phyloP scores from a whole-genome alignment of 2,888 invertebrate genomes.

The Drosophila lutescens region DNA sequence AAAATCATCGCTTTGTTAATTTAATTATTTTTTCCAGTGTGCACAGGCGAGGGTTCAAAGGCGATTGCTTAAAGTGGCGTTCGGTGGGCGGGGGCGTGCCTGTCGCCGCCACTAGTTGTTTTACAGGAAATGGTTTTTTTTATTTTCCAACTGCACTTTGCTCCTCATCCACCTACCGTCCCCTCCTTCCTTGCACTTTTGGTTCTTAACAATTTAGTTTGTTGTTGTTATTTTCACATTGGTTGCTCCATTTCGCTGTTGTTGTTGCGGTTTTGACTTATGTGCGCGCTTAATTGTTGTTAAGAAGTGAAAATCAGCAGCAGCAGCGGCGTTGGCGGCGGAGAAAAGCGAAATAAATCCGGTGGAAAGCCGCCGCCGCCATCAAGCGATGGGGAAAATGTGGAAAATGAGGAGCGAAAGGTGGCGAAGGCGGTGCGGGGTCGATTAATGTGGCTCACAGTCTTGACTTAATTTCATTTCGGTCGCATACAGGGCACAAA shows the following conservation, averaged over 20 bases:
- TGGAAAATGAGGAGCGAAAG: background rate
- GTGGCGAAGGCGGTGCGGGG: constrained; percentile 8
- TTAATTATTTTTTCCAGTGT: background rate
- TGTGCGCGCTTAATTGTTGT: constrained; percentile 79
- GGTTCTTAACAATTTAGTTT: constrained; percentile 65
- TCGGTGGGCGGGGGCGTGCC: constrained; percentile 35
- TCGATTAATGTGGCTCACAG: constrained; percentile 77
- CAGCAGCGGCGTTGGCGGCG: constrained; percentile 17
- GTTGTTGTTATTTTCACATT: constrained; percentile 48
- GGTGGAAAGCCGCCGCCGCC: constrained; percentile 53
- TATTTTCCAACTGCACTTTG: constrained; percentile 33
- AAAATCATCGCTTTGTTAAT: background rate
- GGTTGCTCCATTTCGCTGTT: constrained; percentile 72
- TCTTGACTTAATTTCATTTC: constrained; percentile 80
- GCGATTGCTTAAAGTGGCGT: constrained; percentile 44
- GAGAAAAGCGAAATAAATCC: constrained; percentile 69
- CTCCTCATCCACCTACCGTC: constrained; percentile 12
- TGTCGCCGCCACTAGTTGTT: constrained; percentile 69
- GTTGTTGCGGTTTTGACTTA: constrained; percentile 78
- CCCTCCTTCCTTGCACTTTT: constrained; percentile 38
- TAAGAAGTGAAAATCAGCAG: constrained; percentile 79
- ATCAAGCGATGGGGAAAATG: constrained; percentile 12
- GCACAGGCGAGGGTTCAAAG: constrained; percentile 33
- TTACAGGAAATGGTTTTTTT: constrained; percentile 71
- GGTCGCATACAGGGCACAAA: constrained; percentile 67